Base-by-base conservation (phyloP, 2,888 invertebrate genomes). In the Ischnus inquisitorius region DNA sequence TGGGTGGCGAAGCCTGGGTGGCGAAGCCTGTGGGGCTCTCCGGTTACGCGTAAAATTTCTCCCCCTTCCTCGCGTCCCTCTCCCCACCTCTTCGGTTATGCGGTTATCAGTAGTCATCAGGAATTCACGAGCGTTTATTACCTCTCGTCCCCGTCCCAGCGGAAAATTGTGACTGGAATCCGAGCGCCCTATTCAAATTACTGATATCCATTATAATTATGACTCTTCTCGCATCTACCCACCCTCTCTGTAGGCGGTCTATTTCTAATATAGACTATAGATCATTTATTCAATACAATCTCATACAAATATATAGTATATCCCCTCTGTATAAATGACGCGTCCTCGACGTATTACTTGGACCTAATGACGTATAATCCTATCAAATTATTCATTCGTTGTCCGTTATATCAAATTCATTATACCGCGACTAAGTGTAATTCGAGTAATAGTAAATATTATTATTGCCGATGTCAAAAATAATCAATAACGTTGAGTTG, bases 71-170 rank as follows among this genome's bases (percentile, higher is more conserved):
- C 8, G 4, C 34, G 6, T 8, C 34, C 34, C 34, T 34, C 34
- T 34, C 34, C 34, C 34, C 14, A n/a, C 0, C 25, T 60, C 28
- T 25, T 28, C 60, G 60, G 25, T 60, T 28, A 60, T 28, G 60
- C 62, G 62, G 46, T 62, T 74, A 74, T 80, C 83, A 72, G 72
- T 64, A 72, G 77, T 80, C 75, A 77, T 83, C 71, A 60, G 76
- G 60, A 71, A 72, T 79, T 8, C 65, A 10, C 76, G 28, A 46
- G 71, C 65, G 67, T 80, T 83, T 78, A 72, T 67, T 68, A 64
- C 22, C 54, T 68, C 8, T 68, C 67, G 22, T 6, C 67, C 60
- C 51, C 60, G 28, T 34, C 46, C 46, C 48, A 57, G 60, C 43
- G 46, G 8, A 79, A 71, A 76, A 76, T 79, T 48, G 41, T 78